Percentiles rank a stretch among this genome's conserved stretches.
Evolutionary conservation across 2,797 vertebrate species (phyloP).

Genomic region (Staurois parvus): DNA sequence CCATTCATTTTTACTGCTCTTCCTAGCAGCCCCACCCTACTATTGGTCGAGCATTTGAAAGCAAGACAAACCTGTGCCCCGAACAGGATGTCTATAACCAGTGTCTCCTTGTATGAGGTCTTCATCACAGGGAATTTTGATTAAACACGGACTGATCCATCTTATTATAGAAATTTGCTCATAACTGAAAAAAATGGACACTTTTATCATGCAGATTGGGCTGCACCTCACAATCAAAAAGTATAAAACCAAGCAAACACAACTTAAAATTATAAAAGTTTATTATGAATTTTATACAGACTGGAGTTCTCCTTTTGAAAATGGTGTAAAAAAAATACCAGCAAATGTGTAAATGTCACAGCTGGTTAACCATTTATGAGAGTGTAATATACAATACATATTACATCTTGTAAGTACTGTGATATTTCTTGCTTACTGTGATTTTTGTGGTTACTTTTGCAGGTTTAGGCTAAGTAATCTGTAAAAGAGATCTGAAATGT

Average conservation of each 20-base stretch:
- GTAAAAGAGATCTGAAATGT: slow-evolving; percentile 37
- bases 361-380: slow-evolving; percentile 32
- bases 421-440: slow-evolving; percentile 43
- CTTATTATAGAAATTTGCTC: background rate
- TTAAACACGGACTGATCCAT: background rate
- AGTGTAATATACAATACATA: slow-evolving; percentile 9
- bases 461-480: slow-evolving; percentile 39
- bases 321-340: background rate
- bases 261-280: background rate
- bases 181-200: background rate
- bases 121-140: background rate
- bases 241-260: background rate
- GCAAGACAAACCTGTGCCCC: too few species aligned
- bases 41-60: too few species aligned
- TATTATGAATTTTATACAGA: background rate
- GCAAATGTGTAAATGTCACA: background rate
- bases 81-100: background rate
- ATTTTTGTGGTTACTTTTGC: slow-evolving; percentile 42
- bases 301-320: background rate
- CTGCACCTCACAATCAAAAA: background rate
- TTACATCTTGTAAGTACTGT: slow-evolving; percentile 18
- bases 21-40: too few species aligned
- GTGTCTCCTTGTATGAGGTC: background rate
- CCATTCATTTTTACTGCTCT: too few species aligned
- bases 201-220: background rate